Evolutionary conservation across 2,113 vertebrate species (phyloP).

Genomic region (Halcyon malimbica): DNA sequence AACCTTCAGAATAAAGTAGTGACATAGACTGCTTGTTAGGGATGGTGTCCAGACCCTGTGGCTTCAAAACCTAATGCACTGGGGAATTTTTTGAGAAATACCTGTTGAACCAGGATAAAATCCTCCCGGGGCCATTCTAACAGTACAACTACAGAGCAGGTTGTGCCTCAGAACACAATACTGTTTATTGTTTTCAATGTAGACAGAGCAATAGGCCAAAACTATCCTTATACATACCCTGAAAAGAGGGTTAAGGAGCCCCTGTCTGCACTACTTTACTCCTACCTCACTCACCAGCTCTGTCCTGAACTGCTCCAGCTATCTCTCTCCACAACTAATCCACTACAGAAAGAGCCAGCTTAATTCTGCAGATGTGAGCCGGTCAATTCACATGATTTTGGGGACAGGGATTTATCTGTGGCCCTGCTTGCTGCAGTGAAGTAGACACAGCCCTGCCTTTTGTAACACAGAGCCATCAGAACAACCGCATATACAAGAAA

Average conservation of each 20-base stretch:
- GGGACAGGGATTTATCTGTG: background rate
- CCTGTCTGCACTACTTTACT: background rate
- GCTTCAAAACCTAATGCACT: background rate
- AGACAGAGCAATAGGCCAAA: background rate
- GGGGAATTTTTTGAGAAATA: background rate
- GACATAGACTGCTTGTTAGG: background rate
- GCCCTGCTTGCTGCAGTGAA: background rate
- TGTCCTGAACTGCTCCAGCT: background rate
- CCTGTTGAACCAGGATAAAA: background rate
- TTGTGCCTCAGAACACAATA: background rate
- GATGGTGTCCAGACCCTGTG: background rate
- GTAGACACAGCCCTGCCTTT: background rate
- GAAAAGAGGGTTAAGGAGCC: background rate
- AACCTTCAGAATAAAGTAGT: background rate
- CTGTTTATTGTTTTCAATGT: background rate
- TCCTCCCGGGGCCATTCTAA: background rate
- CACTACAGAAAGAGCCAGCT: rapidly evolving
- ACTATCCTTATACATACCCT: background rate
- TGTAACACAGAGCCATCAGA: background rate
- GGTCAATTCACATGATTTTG: background rate
- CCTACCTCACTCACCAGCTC: background rate
- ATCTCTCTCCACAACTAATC: background rate
- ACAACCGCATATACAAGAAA: background rate
- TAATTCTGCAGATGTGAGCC: background rate
- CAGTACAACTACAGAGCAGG: background rate